Base-by-base conservation (phyloP, 2,113 vertebrate species). In the Menura novaehollandiae region DNA sequence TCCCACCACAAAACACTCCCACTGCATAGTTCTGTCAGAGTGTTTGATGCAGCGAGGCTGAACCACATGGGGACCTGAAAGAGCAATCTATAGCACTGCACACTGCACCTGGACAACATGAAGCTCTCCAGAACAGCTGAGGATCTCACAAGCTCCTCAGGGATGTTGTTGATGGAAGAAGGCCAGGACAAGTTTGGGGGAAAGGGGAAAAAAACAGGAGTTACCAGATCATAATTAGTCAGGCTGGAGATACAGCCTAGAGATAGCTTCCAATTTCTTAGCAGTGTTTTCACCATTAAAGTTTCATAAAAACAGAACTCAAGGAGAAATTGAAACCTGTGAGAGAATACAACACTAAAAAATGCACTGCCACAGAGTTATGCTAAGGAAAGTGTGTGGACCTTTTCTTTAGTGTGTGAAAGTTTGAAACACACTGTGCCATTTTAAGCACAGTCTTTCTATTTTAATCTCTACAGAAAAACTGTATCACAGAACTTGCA, bases 361-460 rank as follows among this genome's bases (percentile, higher is more conserved):
- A 62, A 10, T 20, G n/a, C 32, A 35, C 28, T 75, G n/a, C 53
- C 24, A 55, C 11, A 41, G n/a, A 9, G 11, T 62, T 72, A 16
- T 5, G 21, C 56, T 60, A 53, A 3, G 0, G 46, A 73, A 85
- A 47, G 43, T 0, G 0, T 2, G 21, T 30, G 44, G 20, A 76
- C 15, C 4, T 58, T 59, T 71, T 55, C 39, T 67, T 60, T 33
- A 39, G 32, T 0, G 2, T 30, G 18, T 60, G 13, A 24, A 63
- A 77, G 27, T 55, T 1, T 41, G 22, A 74, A 80, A 74, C 13
- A 20, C 37, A 17, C 12, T 8, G 2, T 49, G 51, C 71, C 43
- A 41, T 53, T 82, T 67, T 71, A 84, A 87, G 51, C 22, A 30
- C 5, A 56, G 16, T 30, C 32, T 39, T 46, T 27, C n/a, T 33